A percentile compares a stretch with the other conserved stretches of the same genome.
phyloP scores from a whole-genome alignment of 2,888 invertebrate species.

The Masnerella sp. region DNA sequence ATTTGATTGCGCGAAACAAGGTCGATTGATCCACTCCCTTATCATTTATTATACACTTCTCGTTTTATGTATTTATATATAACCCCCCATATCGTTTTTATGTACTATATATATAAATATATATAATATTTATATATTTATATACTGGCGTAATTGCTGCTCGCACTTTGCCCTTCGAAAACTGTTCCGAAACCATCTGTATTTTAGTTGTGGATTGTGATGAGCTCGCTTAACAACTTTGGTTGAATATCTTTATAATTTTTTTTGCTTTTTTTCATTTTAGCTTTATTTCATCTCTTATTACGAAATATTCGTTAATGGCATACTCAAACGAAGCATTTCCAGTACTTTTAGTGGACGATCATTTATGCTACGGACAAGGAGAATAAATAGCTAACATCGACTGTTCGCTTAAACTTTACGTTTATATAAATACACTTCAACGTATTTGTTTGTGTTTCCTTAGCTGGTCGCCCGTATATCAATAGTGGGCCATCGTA shows the following conservation, averaged over 20 bases:
- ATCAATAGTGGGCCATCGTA: constrained; percentile 28
- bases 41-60: constrained; percentile 1
- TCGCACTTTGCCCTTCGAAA: constrained; percentile 49
- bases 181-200: constrained; percentile 9
- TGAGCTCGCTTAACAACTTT: constrained; percentile 56
- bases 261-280: constrained; percentile 16
- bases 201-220: constrained; percentile 65
- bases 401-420: constrained; percentile 71
- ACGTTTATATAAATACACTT: constrained; percentile 67
- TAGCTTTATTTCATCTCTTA: constrained; percentile 60
- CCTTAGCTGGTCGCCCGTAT: constrained; percentile 4
- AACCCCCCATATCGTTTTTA: constrained; percentile 36
- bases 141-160: constrained; percentile 33
- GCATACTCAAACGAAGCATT: constrained; percentile 67
- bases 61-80: constrained; percentile 55
- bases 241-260: constrained; percentile 65
- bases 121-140: constrained; percentile 43
- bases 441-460: constrained; percentile 58
- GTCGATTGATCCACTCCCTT: neutral
- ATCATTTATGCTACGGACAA: constrained; percentile 73
- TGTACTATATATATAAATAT: constrained; percentile 53
- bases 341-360: constrained; percentile 74
- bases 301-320: constrained; percentile 64
- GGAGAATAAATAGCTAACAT: constrained; percentile 75
- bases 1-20: neutral